Conservation (phyloP, 2,888 invertebrate species). For the Drosophila quinaria region DNA sequence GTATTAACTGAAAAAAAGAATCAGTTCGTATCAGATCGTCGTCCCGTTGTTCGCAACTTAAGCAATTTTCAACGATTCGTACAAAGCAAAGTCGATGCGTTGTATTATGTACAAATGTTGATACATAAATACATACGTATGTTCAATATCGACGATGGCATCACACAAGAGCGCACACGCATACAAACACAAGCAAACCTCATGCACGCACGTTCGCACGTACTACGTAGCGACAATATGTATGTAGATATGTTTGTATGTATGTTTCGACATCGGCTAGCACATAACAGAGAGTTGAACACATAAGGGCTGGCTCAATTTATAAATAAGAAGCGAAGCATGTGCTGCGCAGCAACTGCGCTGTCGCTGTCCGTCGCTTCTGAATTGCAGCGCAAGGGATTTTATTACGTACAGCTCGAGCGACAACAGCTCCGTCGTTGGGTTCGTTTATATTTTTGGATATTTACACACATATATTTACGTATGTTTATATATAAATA, state of each 20-base stretch:
- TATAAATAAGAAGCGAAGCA: conserved; percentile 78
- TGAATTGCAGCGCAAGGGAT: conserved; percentile 78
- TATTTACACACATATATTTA: conserved; percentile 54
- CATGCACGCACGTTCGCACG: conserved; percentile 72
- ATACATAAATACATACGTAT: conserved; percentile 56
- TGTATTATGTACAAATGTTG: conserved; percentile 62
- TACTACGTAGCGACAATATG: conserved; percentile 65
- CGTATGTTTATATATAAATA: conserved; percentile 27
- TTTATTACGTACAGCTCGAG: conserved; percentile 71
- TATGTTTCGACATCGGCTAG: conserved; percentile 61
- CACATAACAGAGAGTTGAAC: conserved; percentile 74
- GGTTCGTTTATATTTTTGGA: conserved; percentile 79
- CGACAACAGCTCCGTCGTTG: conserved; percentile 46
- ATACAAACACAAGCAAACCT: conserved; percentile 41
- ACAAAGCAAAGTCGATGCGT: conserved; percentile 59
- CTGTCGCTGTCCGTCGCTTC: conserved; percentile 42
- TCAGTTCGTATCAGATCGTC: conserved; percentile 75
- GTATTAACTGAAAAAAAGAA: conserved; percentile 69
- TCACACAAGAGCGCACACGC: conserved; percentile 69
- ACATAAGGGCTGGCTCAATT: conserved; percentile 82
- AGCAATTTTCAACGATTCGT: conserved; percentile 69
- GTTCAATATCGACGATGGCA: conserved; percentile 80
- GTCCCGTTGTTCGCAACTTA: conserved; percentile 77
- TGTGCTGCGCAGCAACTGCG: conserved; percentile 72
- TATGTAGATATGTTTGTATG: conserved; percentile 44